These are phyloP conservation scores for Epirrhoe tristata DNA, from an alignment of 2,888 invertebrate genomes.

Conservation along the genomic window DNA sequence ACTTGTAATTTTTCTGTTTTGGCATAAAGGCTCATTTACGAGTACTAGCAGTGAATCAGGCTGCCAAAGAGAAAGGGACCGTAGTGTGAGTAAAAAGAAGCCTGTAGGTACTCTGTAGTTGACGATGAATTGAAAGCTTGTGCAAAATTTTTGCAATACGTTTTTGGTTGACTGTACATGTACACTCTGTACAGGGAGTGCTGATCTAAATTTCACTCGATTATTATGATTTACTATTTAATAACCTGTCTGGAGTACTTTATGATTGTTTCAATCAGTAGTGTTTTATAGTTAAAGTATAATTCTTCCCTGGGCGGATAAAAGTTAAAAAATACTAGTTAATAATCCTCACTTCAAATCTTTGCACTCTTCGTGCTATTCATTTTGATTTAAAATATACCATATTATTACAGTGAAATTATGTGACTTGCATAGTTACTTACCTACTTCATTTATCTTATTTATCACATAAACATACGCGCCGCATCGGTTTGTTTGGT, in stretches of 20 bases:
- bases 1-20: no score
- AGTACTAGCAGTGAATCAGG: no score
- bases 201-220: conserved; percentile 30
- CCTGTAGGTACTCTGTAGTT: no score
- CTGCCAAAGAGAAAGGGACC: no score
- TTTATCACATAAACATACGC: conserved; percentile 6
- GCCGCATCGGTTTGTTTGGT: conserved; percentile 12
- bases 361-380: neutral
- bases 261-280: conserved; percentile 31
- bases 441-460: no score
- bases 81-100: no score
- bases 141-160: neutral
- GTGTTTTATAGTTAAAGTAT: conserved; percentile 26
- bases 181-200: conserved; percentile 28
- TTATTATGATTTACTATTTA: conserved; percentile 39
- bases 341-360: no score
- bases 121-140: neutral
- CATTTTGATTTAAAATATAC: no score
- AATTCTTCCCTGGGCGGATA: conserved; percentile 18
- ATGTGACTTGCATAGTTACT: no score
- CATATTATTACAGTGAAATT: no score
- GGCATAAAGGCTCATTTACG: no score
- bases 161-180: conserved; percentile 12
- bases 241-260: conserved; percentile 39
- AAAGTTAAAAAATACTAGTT: no score